Evolutionary conservation across 2,797 vertebrate genomes (phyloP), one percentile per base, ranked within the genome.

Genomic region (Tympanoctomys barrerae): DNA sequence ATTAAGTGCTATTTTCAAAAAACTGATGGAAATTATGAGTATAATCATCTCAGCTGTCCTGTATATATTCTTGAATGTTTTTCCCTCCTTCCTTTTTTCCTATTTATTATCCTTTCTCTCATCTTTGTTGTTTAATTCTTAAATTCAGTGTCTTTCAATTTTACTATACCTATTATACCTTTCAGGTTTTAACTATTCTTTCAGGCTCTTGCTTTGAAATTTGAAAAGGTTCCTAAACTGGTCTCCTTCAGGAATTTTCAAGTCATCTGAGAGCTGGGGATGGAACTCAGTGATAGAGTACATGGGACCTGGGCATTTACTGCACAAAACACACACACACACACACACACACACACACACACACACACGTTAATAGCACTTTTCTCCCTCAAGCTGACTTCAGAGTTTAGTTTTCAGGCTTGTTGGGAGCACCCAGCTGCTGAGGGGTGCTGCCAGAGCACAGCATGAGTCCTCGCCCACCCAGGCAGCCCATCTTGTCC

Each of bases 161-260:
- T 16, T 19, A 57, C 16, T 57, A 57, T 57, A 57, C 14, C 54
- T 57, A 57, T 57, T 16, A 16, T 57, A 57, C 54, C 54, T 57
- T 57, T 57, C 54, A 57, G 54, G 14, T 57, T 57, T 57, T 57
- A 57, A 19, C 54, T 18, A 57, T 19, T 57, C 54, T 57, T 18
- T 18, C 4, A 18, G 54, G 4, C 54, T 16, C 52, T 49, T 49
- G 59, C 13, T 61, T 89, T n/a, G 68, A 28, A 73, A 92, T 95
- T 80, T 94, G n/a, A 42, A 73, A 91, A 94, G 46, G 28, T 33
- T 49, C 61, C 79, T 64, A 18, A 83, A 70, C 31, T 83, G 5
- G 24, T 68, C 46, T 86, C 54, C 52, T 90, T 73, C 81, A 88
- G 80, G 31, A 31, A 77, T 87, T 71, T 94, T 77, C 83, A 49